Evolutionary conservation across 2,113 vertebrate species (phyloP).

Genomic region (rat (Rattus norvegicus)): DNA sequence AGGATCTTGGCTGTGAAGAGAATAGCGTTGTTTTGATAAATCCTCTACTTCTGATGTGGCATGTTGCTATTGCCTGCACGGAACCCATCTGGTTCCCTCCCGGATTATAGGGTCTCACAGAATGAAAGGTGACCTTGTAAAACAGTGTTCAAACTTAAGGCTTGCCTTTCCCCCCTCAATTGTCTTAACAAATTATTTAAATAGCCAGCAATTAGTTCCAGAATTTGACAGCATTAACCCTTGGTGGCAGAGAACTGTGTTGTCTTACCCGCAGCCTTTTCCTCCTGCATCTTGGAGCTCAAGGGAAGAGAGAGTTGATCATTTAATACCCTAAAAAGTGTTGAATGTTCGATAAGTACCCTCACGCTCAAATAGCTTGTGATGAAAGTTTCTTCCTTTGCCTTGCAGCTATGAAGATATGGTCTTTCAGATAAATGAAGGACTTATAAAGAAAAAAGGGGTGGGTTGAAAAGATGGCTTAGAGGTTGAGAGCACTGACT

Average conservation of each 20-base stretch:
- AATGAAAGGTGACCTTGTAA: not conserved
- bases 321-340: not conserved
- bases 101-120: not conserved
- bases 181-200: not conserved
- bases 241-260: not conserved
- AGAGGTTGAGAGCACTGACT: no score
- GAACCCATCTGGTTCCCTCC: not conserved
- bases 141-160: not conserved
- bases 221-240: not conserved
- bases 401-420: not conserved
- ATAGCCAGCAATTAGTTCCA: not conserved
- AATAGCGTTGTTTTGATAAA: slow-evolving; percentile 54
- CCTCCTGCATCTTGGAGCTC: not conserved
- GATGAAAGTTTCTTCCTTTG: not conserved
- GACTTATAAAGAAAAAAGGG: not conserved
- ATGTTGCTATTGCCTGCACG: not conserved
- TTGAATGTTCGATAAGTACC: not conserved
- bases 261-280: accelerated
- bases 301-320: not conserved
- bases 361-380: accelerated
- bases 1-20: slow-evolving; percentile 52
- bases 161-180: not conserved
- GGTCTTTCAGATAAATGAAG: not conserved
- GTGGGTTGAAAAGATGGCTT: no score
- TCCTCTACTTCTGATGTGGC: not conserved